Evolutionary conservation across 2,888 invertebrate genomes (phyloP).

Genomic region (Parascotia fuliginaria): DNA sequence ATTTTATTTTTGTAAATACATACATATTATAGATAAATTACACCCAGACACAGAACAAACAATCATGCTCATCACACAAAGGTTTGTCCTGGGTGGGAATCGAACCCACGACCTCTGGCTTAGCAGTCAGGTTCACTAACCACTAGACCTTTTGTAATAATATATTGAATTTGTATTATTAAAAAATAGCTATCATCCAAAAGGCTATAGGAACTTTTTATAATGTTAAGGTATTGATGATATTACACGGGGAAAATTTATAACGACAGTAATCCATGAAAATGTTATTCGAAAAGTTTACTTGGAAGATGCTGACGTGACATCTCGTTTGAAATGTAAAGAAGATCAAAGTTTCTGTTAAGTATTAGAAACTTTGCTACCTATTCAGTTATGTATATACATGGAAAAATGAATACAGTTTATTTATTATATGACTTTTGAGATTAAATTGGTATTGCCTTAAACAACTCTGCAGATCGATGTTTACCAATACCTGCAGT

Average conservation of each 20-base stretch:
- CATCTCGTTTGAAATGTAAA: slow-evolving; percentile 6
- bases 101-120: too few species aligned
- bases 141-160: neutral
- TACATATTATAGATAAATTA: too few species aligned
- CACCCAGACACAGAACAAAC: too few species aligned
- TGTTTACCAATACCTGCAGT: too few species aligned
- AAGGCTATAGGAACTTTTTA: neutral
- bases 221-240: neutral
- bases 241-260: slow-evolving; percentile 3
- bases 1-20: too few species aligned
- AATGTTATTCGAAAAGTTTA: slow-evolving; percentile 5
- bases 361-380: slow-evolving; percentile 1
- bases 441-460: too few species aligned
- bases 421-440: neutral
- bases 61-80: too few species aligned
- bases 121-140: too few species aligned
- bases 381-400: slow-evolving; percentile 1
- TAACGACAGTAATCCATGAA: slow-evolving; percentile 6
- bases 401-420: neutral
- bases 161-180: neutral
- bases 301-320: neutral
- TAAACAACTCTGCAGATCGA: too few species aligned
- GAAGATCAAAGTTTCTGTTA: slow-evolving; percentile 5
- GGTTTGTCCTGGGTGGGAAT: too few species aligned
- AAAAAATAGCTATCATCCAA: slow-evolving; percentile 2